Evolutionary conservation across 2,888 invertebrate genomes (phyloP).

Genomic region (Anodontia alba): DNA sequence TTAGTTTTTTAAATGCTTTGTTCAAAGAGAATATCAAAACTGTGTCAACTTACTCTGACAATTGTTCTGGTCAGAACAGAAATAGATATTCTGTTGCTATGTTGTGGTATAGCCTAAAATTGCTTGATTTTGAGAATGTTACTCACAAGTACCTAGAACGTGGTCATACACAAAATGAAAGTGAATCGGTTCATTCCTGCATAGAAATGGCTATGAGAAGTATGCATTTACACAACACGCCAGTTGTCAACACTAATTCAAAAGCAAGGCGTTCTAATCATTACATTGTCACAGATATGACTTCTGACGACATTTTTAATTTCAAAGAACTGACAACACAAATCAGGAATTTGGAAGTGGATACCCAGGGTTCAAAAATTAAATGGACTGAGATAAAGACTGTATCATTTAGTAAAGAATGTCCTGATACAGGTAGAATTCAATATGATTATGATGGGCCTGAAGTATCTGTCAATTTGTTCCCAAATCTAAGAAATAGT

Average conservation of each 20-base stretch:
- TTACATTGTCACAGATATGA: slow-evolving; percentile 16
- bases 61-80: slow-evolving; percentile 11
- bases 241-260: slow-evolving; percentile 14
- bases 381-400: slow-evolving; percentile 21
- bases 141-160: background rate
- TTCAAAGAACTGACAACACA: slow-evolving; percentile 6
- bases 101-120: slow-evolving; percentile 6
- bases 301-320: background rate
- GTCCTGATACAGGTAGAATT: slow-evolving; percentile 3
- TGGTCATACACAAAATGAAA: slow-evolving; percentile 9
- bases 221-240: slow-evolving; percentile 15
- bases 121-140: slow-evolving; percentile 2
- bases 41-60: slow-evolving; percentile 16
- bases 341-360: slow-evolving; percentile 8
- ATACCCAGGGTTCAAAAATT: slow-evolving; percentile 13
- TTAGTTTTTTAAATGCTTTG: slow-evolving; percentile 12
- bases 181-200: background rate
- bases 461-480: background rate
- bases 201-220: slow-evolving; percentile 7
- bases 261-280: slow-evolving; percentile 13
- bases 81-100: slow-evolving; percentile 7
- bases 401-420: slow-evolving; percentile 1
- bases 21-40: slow-evolving; percentile 6
- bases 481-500: slow-evolving; percentile 13
- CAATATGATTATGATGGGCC: slow-evolving; percentile 2